phyloP scores from a whole-genome alignment of 1,140 invertebrate species.

The Arion vulgaris region DNA sequence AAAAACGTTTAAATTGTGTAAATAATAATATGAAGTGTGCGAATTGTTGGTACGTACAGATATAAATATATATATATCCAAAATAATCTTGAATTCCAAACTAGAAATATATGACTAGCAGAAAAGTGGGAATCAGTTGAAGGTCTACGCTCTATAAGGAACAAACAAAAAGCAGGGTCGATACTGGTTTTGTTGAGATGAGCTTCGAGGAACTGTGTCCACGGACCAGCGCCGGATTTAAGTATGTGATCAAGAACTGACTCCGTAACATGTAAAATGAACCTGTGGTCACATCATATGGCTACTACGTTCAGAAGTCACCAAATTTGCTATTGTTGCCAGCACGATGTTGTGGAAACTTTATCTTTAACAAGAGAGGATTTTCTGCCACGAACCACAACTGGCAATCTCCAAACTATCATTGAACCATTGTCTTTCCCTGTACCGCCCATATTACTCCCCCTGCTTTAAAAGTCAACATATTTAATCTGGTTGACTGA shows the following conservation, averaged over 20 bases:
- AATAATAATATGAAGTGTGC: too few species aligned
- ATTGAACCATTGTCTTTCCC: not conserved
- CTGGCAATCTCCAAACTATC: not conserved
- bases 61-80: too few species aligned
- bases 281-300: conserved; percentile 9
- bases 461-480: not conserved
- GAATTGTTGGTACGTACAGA: too few species aligned
- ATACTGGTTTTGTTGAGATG: too few species aligned
- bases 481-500: not conserved
- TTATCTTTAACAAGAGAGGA: not conserved
- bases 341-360: conserved; percentile 22
- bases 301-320: not conserved
- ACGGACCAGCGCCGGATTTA: not conserved
- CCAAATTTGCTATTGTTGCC: conserved; percentile 16
- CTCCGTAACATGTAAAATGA: conserved; percentile 7
- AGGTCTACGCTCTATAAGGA: too few species aligned
- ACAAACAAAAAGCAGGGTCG: too few species aligned
- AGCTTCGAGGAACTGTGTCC: too few species aligned
- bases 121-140: too few species aligned
- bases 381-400: conserved; percentile 15
- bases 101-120: too few species aligned
- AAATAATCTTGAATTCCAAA: too few species aligned
- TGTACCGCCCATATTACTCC: conserved; percentile 9
- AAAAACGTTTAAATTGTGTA: too few species aligned
- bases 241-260: not conserved